These are phyloP conservation scores for Drosophila tropicalis DNA, from an alignment of 1,140 invertebrate genomes.

Conservation along the genomic window DNA sequence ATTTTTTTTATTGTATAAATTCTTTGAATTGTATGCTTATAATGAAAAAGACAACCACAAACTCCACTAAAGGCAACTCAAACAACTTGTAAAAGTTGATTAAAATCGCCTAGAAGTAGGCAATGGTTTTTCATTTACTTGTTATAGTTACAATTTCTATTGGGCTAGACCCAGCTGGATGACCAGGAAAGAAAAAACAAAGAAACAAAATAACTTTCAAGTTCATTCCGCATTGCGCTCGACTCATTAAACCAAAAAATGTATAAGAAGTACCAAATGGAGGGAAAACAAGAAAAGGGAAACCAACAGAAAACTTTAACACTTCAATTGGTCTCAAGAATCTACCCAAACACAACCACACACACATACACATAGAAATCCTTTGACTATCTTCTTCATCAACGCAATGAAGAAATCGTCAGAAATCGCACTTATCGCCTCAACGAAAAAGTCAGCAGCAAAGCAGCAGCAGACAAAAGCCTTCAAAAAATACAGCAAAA, in stretches of 20 bases:
- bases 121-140: conserved; percentile 22
- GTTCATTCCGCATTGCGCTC: conserved; percentile 53
- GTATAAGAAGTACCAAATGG: conserved; percentile 25
- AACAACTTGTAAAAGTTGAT: conserved; percentile 2
- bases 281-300: not conserved
- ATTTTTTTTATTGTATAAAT: not conserved
- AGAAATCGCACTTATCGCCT: conserved; percentile 78
- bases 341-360: conserved; percentile 46
- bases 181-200: not conserved
- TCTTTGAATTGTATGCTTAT: not conserved
- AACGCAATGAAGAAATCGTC: conserved; percentile 66
- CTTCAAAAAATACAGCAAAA: conserved; percentile 32
- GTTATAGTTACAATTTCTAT: conserved; percentile 26
- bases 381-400: conserved; percentile 49
- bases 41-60: not conserved
- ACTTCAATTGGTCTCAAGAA: conserved; percentile 64
- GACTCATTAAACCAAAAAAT: conserved; percentile 64
- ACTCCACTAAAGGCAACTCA: not conserved
- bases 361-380: conserved; percentile 5
- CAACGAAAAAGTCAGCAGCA: conserved; percentile 52
- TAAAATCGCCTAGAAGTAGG: conserved; percentile 28
- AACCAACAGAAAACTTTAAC: conserved; percentile 24
- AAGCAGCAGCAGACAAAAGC: conserved; percentile 7
- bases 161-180: not conserved
- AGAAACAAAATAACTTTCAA: conserved; percentile 42